Conservation (phyloP, 2,888 invertebrate genomes). For the Trissoscelio sp. region DNA sequence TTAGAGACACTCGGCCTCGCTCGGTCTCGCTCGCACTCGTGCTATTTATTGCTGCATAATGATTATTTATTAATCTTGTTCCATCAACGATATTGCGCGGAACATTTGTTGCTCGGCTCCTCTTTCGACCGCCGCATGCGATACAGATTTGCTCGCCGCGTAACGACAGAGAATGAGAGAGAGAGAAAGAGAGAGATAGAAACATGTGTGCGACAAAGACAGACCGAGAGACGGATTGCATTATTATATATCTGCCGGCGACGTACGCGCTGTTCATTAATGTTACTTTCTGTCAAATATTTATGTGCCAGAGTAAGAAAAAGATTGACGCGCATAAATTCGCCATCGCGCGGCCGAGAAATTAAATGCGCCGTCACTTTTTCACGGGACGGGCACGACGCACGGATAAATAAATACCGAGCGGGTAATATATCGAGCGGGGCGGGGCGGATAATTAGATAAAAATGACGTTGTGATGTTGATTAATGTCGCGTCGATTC, state of each 20-base stretch:
- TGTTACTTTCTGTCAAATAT: conserved; percentile 64
- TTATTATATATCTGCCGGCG: conserved; percentile 55
- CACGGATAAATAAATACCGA: conserved; percentile 26
- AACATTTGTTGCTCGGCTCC: conserved; percentile 71
- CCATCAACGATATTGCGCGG: conserved; percentile 76
- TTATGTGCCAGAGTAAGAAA: conserved; percentile 51
- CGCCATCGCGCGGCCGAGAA: conserved; percentile 16
- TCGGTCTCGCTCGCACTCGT: conserved; percentile 70
- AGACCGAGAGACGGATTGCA: conserved; percentile 43
- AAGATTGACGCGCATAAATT: conserved; percentile 52
- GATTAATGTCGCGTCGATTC: conserved; percentile 41
- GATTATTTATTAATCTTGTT: conserved; percentile 81
- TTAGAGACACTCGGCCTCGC: conserved; percentile 71
- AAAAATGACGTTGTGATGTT: conserved; percentile 44
- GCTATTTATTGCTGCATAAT: conserved; percentile 81
- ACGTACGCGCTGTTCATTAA: conserved; percentile 60
- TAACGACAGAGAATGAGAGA: no score
- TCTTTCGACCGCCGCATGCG: conserved; percentile 61
- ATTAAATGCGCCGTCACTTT: conserved; percentile 45
- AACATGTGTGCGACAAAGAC: no score
- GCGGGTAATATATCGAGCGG: conserved; percentile 13
- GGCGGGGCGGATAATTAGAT: conserved; percentile 44
- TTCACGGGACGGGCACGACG: conserved; percentile 18
- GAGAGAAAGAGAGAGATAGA: no score
- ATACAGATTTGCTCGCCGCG: conserved; percentile 56